Evolutionary conservation across 2,113 vertebrate species (phyloP).

Genomic region (Otis tarda): DNA sequence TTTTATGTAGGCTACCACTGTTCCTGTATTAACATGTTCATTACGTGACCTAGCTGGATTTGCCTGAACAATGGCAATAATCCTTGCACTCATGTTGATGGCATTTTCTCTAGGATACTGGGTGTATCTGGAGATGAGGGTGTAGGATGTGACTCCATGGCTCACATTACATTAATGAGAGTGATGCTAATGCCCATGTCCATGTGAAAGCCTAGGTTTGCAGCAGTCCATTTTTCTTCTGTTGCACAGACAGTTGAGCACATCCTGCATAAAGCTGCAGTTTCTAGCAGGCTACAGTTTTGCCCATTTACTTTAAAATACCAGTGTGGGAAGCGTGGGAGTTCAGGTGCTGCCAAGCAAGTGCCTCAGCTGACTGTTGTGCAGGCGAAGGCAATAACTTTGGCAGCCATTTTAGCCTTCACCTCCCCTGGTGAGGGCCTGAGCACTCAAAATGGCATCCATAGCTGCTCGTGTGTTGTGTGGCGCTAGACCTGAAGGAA

Average conservation of each 20-base stretch:
- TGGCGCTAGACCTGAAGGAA: not conserved
- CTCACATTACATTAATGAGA: not conserved
- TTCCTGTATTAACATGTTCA: not conserved
- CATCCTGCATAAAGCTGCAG: not conserved
- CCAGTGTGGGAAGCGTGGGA: not conserved
- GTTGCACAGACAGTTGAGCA: not conserved
- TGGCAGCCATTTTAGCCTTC: not conserved
- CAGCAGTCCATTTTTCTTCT: not conserved
- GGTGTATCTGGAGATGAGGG: not conserved
- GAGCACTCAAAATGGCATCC: rapidly evolving
- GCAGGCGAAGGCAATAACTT: not conserved
- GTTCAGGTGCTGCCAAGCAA: not conserved
- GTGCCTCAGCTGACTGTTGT: not conserved
- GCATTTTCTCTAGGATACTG: not conserved
- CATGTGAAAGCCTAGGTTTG: not conserved
- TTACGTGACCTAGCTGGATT: not conserved
- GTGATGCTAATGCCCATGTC: not conserved
- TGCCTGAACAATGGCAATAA: not conserved
- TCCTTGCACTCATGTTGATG: not conserved
- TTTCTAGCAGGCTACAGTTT: not conserved
- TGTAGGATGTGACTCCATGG: not conserved
- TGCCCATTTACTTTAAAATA: not conserved
- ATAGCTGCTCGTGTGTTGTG: rapidly evolving
- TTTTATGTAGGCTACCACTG: constrained; percentile 6
- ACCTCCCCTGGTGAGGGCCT: rapidly evolving